phyloP scores from a whole-genome alignment of 2,113 vertebrate genomes.

The Tupaia chinensis region DNA sequence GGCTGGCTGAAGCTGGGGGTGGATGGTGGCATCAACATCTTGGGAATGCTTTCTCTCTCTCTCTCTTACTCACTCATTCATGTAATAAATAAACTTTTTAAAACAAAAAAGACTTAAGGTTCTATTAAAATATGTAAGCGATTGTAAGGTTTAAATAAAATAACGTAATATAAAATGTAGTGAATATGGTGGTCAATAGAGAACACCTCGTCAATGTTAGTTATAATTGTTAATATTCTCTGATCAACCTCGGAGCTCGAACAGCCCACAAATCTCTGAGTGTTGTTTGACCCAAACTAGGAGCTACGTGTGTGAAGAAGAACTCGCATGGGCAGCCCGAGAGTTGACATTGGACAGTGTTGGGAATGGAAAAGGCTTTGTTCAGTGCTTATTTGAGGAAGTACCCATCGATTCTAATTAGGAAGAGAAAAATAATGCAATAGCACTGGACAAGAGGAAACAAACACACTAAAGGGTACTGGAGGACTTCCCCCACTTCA shows the following conservation, averaged over 20 bases:
- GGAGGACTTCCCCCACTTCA: neutral
- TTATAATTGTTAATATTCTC: neutral
- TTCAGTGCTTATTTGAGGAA: neutral
- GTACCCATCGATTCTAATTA: neutral
- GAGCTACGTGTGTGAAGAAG: neutral
- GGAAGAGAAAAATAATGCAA: neutral
- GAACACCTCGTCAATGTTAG: neutral
- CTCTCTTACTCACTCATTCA: no score
- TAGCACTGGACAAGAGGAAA: neutral
- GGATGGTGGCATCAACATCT: no score
- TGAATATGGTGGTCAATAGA: neutral
- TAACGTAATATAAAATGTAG: neutral
- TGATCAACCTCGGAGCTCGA: neutral
- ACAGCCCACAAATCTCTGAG: neutral
- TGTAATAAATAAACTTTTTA: no score
- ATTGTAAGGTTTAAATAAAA: neutral
- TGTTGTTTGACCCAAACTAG: neutral
- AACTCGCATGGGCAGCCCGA: accelerated
- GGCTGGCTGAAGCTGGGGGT: no score
- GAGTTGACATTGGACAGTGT: neutral
- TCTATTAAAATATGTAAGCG: no score
- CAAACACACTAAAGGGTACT: neutral
- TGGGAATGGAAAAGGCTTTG: neutral
- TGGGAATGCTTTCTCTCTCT: no score
- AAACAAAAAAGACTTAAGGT: no score